Percentiles rank a stretch among this genome's conserved stretches.
Evolutionary conservation across 2,113 vertebrate species (phyloP).

Genomic region (Crotalus horridus): DNA sequence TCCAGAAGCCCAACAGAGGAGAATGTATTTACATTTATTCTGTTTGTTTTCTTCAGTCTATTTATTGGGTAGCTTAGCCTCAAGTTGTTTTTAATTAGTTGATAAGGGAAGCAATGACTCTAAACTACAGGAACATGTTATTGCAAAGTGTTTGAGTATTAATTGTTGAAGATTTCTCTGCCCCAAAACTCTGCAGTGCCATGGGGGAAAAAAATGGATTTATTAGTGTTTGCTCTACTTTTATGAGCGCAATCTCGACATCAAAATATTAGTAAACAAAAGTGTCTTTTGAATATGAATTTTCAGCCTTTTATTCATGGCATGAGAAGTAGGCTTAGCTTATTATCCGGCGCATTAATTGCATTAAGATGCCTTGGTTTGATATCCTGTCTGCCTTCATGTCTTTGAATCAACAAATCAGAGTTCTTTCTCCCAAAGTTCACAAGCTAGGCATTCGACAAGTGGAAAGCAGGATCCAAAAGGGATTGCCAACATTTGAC

Average conservation of each 20-base stretch:
- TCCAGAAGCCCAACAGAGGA: constrained; percentile 41
- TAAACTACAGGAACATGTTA: constrained; percentile 65
- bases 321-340: constrained; percentile 10
- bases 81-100: constrained; percentile 70
- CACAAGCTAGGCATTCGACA: not conserved
- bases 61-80: constrained; percentile 61
- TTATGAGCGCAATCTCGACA: constrained; percentile 50
- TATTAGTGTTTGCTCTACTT: constrained; percentile 55
- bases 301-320: constrained; percentile 15
- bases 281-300: constrained; percentile 39
- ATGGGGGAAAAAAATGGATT: constrained; percentile 39
- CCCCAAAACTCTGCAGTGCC: constrained; percentile 52
- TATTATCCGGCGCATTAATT: not conserved
- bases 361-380: constrained; percentile 4
- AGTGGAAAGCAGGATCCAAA: not conserved
- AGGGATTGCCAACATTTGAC: not conserved
- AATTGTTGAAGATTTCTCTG: constrained; percentile 62
- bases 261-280: constrained; percentile 50
- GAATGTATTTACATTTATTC: constrained; percentile 53
- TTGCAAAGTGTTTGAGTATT: constrained; percentile 57
- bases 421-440: not conserved
- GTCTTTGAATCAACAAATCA: not conserved
- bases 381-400: not conserved
- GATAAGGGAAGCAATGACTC: constrained; percentile 62
- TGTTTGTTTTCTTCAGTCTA: constrained; percentile 48